Evolutionary conservation across 2,113 vertebrate species (phyloP).

Genomic region (Cyanoliseus patagonus): DNA sequence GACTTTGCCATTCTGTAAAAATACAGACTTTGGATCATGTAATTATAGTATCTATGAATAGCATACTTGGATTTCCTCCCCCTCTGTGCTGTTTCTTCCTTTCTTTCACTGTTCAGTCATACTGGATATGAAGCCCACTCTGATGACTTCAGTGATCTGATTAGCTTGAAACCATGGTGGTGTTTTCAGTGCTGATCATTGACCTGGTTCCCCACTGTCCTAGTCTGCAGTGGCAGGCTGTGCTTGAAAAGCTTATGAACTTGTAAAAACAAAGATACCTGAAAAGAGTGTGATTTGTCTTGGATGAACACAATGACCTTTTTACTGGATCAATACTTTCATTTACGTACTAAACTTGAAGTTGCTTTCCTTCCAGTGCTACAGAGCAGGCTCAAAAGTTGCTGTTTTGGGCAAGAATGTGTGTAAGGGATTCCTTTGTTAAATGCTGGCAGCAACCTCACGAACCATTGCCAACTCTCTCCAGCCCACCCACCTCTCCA

Average conservation of each 20-base stretch:
- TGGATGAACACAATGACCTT: neutral
- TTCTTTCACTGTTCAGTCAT: neutral
- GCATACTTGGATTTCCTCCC: neutral
- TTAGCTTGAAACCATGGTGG: neutral
- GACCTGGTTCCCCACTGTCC: neutral
- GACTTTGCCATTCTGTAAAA: neutral
- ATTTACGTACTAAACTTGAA: neutral
- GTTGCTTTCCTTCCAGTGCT: neutral
- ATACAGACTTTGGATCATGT: neutral
- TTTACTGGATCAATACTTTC: slow-evolving; percentile 3
- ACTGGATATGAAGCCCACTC: neutral
- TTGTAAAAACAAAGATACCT: neutral
- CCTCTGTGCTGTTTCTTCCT: neutral
- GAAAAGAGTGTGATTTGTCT: neutral
- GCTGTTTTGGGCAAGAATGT: neutral
- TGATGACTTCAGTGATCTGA: neutral
- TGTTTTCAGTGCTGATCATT: neutral
- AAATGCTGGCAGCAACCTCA: slow-evolving; percentile 1
- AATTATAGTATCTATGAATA: neutral
- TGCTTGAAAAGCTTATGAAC: neutral
- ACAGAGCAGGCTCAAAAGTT: slow-evolving; percentile 13
- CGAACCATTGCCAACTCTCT: neutral
- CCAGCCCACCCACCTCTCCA: slow-evolving; percentile 6
- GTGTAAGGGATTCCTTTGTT: slow-evolving; percentile 60
- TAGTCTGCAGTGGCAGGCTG: neutral